phyloP scores from a whole-genome alignment of 2,888 invertebrate genomes.

The Aproaerema taeniolella region DNA sequence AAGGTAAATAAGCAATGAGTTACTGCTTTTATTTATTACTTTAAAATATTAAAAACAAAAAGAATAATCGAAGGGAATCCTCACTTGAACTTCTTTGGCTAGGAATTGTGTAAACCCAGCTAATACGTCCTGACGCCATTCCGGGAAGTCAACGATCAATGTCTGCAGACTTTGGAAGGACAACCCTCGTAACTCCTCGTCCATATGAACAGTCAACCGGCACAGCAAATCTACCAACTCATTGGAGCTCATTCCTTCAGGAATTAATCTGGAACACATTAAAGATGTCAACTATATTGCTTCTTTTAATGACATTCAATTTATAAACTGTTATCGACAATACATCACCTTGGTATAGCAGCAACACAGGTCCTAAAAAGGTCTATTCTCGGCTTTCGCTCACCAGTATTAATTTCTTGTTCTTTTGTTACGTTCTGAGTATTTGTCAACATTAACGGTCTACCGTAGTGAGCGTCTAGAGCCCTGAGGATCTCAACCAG shows the following conservation, averaged over 20 bases:
- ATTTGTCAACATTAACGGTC: conserved; percentile 97
- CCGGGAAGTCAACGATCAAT: conserved; percentile 95
- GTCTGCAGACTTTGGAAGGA: conserved; percentile 98
- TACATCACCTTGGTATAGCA: conserved; percentile 86
- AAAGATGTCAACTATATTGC: background rate
- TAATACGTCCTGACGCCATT: conserved; percentile 98
- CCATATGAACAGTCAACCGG: conserved; percentile 97
- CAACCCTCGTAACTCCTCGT: conserved; percentile 95
- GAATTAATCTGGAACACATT: conserved; percentile 84
- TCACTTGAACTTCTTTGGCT: conserved; percentile 89
- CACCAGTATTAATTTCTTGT: conserved; percentile 95
- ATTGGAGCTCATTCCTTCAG: conserved; percentile 96
- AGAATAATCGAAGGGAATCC: background rate
- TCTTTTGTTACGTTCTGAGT: conserved; percentile 97
- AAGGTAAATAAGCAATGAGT: background rate
- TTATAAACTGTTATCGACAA: conserved; percentile 6
- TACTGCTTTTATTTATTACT: background rate
- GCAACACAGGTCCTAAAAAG: conserved; percentile 98
- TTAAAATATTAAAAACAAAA: background rate
- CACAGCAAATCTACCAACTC: conserved; percentile 97
- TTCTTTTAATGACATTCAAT: background rate
- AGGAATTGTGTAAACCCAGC: conserved; percentile 96
- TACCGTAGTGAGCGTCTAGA: conserved; percentile 95
- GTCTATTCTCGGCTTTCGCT: conserved; percentile 98
- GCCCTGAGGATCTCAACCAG: conserved; percentile 97